Evolutionary conservation across 2,797 vertebrate species (phyloP), one percentile per base, ranked within the genome.

Genomic region (Oreochromis mossambicus): DNA sequence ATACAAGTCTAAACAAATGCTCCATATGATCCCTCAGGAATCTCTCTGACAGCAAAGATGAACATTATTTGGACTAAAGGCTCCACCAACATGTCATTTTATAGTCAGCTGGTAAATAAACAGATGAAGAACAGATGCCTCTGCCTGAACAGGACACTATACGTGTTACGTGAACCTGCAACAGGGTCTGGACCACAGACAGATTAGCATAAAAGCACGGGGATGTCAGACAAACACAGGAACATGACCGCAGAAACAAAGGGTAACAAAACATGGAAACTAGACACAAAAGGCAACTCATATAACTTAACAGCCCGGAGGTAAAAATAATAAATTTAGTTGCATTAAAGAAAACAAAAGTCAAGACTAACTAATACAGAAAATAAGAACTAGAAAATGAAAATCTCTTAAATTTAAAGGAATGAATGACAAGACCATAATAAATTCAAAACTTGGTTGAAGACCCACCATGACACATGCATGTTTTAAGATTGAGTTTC

Each of bases 211-310:
- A 17, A 58, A 58, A 4, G 55, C 55, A 36, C 5, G 2, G 55
- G 5, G 8, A 10, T 32, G 14, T 58, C 0, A 32, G 8, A 58
- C 26, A 19, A 32, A 58, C 1, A 0, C 26, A 58, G 26, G 8
- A 1, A 58, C 55, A 32, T 58, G 55, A 58, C 55, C 1, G 0
- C 0, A 0, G 55, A 6, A 58, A 58, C 8, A 17, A 32, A 17
- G 55, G 8, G 55, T 58, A 4, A 58, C 15, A 58, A 58, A 32
- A 58, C 29, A 11, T 5, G 55, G 26, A 58, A 58, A 58, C 15
- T 32, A 58, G 55, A 32, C 55, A 58, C 55, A 32, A 58, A 58
- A 19, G 26, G 55, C 5, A 58, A 58, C 55, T 32, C 55, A 4
- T 32, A 56, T 58, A 32, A 58, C 5, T 58, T 32, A 58, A 58